phyloP scores from a whole-genome alignment of 1,140 invertebrate species.

The Bradysia coprophila region DNA sequence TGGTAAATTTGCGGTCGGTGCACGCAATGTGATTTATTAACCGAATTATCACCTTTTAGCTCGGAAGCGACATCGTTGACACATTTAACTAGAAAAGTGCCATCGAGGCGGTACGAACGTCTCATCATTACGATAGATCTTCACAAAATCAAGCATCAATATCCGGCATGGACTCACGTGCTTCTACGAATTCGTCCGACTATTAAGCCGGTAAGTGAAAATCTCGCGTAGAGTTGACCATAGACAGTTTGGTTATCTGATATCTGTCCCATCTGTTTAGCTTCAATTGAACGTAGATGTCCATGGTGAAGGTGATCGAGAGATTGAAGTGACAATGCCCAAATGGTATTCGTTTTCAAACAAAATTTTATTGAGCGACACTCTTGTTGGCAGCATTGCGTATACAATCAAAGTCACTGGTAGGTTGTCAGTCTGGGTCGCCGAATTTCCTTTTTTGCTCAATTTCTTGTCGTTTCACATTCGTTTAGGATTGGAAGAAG shows the following conservation, averaged over 20 bases:
- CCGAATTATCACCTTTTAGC: slow-evolving; percentile 19
- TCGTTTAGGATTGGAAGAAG: slow-evolving; percentile 22
- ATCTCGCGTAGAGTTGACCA: too few species aligned
- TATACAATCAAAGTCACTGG: slow-evolving; percentile 33
- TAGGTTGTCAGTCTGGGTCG: slow-evolving; percentile 6
- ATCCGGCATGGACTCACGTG: slow-evolving; percentile 45
- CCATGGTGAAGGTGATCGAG: slow-evolving; percentile 33
- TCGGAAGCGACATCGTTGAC: slow-evolving; percentile 40
- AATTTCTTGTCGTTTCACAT: too few species aligned
- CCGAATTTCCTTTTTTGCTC: slow-evolving; percentile 9
- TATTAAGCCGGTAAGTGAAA: slow-evolving; percentile 31
- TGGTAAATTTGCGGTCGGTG: slow-evolving; percentile 30
- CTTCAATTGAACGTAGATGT: slow-evolving; percentile 42
- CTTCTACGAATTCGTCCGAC: slow-evolving; percentile 43
- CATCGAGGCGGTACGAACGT: slow-evolving; percentile 25
- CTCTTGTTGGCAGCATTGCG: slow-evolving; percentile 29
- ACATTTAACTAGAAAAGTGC: slow-evolving; percentile 34
- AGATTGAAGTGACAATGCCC: slow-evolving; percentile 30
- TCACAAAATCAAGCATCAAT: slow-evolving; percentile 30
- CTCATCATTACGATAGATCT: slow-evolving; percentile 41
- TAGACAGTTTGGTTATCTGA: too few species aligned
- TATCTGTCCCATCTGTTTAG: too few species aligned
- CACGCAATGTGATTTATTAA: neutral
- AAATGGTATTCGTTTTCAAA: slow-evolving; percentile 19
- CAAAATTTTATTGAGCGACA: slow-evolving; percentile 25